These are phyloP conservation scores for Lasaia peninsularis DNA, from an alignment of 1,140 invertebrate genomes.

Conservation along the genomic window DNA sequence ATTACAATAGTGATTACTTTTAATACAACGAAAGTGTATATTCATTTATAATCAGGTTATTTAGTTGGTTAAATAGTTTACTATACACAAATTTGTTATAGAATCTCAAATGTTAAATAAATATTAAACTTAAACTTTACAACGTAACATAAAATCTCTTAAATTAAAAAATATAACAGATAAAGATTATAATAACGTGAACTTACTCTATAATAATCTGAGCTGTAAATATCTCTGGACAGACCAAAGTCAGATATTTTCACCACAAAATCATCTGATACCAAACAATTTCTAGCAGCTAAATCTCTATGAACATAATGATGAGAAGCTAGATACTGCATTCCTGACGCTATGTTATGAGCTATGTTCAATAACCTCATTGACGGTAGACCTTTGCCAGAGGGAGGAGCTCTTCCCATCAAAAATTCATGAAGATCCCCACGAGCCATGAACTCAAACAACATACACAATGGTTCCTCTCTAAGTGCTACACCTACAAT, in stretches of 20 bases:
- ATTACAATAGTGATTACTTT: too few species aligned
- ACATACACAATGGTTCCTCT: conserved; percentile 95
- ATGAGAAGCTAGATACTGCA: conserved; percentile 96
- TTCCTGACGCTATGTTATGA: conserved; percentile 95
- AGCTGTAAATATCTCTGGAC: conserved; percentile 94
- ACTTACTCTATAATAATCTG: conserved; percentile 86
- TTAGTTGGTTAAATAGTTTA: too few species aligned
- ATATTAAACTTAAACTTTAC: too few species aligned
- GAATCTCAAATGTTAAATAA: too few species aligned
- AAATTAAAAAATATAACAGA: too few species aligned
- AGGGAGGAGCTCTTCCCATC: conserved; percentile 91
- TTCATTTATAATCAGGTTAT: too few species aligned
- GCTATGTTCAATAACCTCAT: conserved; percentile 86
- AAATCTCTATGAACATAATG: conserved; percentile 98
- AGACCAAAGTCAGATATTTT: conserved; percentile 98
- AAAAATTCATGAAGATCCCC: conserved; percentile 97
- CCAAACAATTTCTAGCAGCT: conserved; percentile 96
- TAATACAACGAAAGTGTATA: too few species aligned
- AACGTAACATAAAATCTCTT: too few species aligned
- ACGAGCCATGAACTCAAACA: conserved; percentile 97
- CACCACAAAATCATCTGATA: conserved; percentile 94
- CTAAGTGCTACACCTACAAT: conserved; percentile 94
- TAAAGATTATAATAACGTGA: too few species aligned
- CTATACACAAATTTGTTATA: too few species aligned
- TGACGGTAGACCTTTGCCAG: conserved; percentile 78